A percentile compares a stretch with the other conserved stretches of the same genome.
These are phyloP conservation scores for Cherax quadricarinatus DNA, from an alignment of 1,140 invertebrate genomes.

Conservation along the genomic window DNA sequence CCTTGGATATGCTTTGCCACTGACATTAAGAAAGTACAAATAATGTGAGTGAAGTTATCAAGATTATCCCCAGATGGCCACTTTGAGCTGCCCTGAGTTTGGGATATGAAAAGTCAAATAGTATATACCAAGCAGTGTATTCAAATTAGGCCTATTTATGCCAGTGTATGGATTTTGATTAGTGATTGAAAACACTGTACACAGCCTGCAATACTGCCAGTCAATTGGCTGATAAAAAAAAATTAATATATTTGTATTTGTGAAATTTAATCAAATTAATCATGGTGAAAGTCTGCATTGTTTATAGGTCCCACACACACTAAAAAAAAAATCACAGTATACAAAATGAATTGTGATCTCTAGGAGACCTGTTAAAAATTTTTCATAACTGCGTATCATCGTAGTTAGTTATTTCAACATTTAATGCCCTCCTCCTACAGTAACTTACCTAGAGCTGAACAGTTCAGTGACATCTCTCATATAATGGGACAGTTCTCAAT, in stretches of 20 bases:
- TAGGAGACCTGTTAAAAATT: slow-evolving; percentile 39
- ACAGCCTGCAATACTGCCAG: slow-evolving; percentile 40
- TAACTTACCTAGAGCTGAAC: slow-evolving; percentile 43
- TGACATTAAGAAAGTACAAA: neutral
- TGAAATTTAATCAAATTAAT: slow-evolving; percentile 20
- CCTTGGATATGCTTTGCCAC: no score
- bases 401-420: slow-evolving; percentile 33
- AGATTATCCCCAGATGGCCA: slow-evolving; percentile 33
- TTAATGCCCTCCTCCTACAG: slow-evolving; percentile 48
- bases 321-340: slow-evolving; percentile 19
- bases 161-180: neutral
- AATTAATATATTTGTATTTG: slow-evolving; percentile 9
- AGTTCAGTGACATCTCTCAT: slow-evolving; percentile 24
- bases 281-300: slow-evolving; percentile 32
- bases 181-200: neutral
- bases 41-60: neutral
- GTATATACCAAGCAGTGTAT: slow-evolving; percentile 14
- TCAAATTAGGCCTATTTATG: slow-evolving; percentile 17
- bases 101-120: neutral
- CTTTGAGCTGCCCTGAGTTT: slow-evolving; percentile 39
- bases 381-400: slow-evolving; percentile 34
- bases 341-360: slow-evolving; percentile 49
- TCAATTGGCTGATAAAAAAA: neutral
- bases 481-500: neutral
- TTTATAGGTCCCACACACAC: slow-evolving; percentile 55